A percentile compares a stretch with the other conserved stretches of the same genome.
Conservation (phyloP, 35 echinoderm and acorn worm genomes). For the Anneissia japonica region DNA sequence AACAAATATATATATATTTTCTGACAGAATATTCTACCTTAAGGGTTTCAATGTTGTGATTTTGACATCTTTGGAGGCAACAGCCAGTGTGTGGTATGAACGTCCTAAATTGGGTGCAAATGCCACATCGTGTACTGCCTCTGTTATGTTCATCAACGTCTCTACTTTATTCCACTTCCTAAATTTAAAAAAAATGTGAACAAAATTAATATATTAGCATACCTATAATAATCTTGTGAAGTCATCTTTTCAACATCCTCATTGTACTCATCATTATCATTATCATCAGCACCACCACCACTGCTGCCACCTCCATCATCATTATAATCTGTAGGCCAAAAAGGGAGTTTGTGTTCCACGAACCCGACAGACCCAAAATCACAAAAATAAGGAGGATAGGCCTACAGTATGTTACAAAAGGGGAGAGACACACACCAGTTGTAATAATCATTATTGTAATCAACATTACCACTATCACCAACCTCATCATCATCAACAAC, state of each 20-base stretch:
- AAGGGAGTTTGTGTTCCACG: too few relatives aligned
- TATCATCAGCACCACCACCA: too few relatives aligned
- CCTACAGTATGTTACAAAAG: too few relatives aligned
- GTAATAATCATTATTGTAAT: too few relatives aligned
- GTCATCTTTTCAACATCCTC: background rate
- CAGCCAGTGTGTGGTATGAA: slow-evolving; percentile 86
- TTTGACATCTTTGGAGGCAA: slow-evolving; percentile 88
- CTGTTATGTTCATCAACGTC: slow-evolving; percentile 86
- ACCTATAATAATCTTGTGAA: background rate
- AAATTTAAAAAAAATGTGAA: background rate
- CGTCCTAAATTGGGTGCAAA: slow-evolving; percentile 93
- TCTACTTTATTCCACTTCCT: slow-evolving; percentile 85
- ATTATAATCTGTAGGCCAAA: too few relatives aligned
- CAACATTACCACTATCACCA: too few relatives aligned
- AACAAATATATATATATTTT: background rate
- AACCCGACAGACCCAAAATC: too few relatives aligned
- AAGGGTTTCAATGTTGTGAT: slow-evolving; percentile 83
- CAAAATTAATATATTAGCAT: background rate
- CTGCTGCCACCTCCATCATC: too few relatives aligned
- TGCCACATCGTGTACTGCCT: slow-evolving; percentile 90
- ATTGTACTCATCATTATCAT: background rate
- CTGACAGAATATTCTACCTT: slow-evolving; percentile 33
- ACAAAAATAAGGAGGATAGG: too few relatives aligned
- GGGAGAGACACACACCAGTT: too few relatives aligned
- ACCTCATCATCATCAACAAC: too few relatives aligned